These are phyloP conservation scores for Argyra leucocephala DNA, from an alignment of 2,888 invertebrate genomes.

Conservation along the genomic window DNA sequence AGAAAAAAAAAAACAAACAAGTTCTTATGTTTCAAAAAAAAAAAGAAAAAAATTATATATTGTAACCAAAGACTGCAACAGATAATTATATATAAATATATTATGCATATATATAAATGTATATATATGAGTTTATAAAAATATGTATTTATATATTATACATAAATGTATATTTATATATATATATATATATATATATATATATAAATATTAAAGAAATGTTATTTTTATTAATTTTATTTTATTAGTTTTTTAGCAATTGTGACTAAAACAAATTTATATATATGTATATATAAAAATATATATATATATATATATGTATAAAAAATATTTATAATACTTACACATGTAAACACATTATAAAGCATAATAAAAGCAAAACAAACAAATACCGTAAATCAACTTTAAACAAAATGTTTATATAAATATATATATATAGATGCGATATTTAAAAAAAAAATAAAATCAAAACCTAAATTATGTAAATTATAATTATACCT, in stretches of 20 bases:
- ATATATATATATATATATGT: neutral
- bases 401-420: too few species aligned
- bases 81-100: slow-evolving; percentile 36
- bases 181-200: neutral
- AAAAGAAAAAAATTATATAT: slow-evolving; percentile 31
- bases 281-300: neutral
- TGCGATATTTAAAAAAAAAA: too few species aligned
- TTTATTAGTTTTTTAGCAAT: slow-evolving; percentile 14
- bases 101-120: slow-evolving; percentile 36
- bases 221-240: slow-evolving; percentile 6
- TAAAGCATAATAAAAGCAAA: too few species aligned
- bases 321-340: neutral
- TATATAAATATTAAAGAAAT: neutral
- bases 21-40: slow-evolving; percentile 4
- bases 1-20: slow-evolving; percentile 16
- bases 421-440: too few species aligned
- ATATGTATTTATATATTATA: neutral
- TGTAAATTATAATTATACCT: too few species aligned
- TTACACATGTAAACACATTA: too few species aligned
- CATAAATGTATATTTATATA: neutral
- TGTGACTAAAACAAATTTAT: slow-evolving; percentile 11
- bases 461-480: too few species aligned
- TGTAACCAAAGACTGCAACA: slow-evolving; percentile 47
- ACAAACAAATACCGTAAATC: too few species aligned
- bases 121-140: neutral